Evolutionary conservation across 1,140 invertebrate species (phyloP).

Genomic region (Agrypnia vestita): DNA sequence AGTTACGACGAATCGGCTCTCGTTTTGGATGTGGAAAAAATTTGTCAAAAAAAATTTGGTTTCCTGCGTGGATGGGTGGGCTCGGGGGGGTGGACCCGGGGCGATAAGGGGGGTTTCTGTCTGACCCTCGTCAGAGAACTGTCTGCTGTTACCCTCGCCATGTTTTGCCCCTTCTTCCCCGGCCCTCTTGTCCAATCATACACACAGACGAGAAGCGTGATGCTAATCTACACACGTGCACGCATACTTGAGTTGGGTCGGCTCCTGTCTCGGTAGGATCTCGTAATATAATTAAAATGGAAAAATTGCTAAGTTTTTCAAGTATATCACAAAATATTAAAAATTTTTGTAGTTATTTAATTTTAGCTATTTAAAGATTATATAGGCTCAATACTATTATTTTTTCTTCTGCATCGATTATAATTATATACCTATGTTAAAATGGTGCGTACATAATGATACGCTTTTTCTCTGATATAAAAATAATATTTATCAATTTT

Average conservation of each 20-base stretch:
- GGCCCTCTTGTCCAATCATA: not conserved
- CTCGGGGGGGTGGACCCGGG: conserved; percentile 16
- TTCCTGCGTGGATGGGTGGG: conserved; percentile 26
- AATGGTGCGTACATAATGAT: no score
- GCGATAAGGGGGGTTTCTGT: conserved; percentile 23
- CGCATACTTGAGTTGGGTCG: conserved; percentile 24
- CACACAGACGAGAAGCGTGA: not conserved
- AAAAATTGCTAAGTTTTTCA: no score
- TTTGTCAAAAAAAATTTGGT: conserved; percentile 20
- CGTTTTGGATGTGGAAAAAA: conserved; percentile 36
- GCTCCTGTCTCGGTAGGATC: not conserved
- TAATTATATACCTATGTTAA: no score
- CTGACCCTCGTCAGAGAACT: conserved; percentile 32
- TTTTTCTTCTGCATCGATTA: no score
- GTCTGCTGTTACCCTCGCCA: conserved; percentile 18
- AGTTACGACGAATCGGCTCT: conserved; percentile 41
- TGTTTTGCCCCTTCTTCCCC: not conserved
- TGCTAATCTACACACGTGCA: conserved; percentile 33
- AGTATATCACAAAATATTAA: no score
- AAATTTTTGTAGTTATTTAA: no score
- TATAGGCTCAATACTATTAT: no score
- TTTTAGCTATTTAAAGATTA: no score
- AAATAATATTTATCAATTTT: no score
- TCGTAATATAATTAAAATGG: no score
- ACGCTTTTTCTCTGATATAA: no score